Evolutionary conservation across 2,113 vertebrate species (phyloP), one percentile per base, ranked within the genome.

Genomic region (Seriola dumerili): DNA sequence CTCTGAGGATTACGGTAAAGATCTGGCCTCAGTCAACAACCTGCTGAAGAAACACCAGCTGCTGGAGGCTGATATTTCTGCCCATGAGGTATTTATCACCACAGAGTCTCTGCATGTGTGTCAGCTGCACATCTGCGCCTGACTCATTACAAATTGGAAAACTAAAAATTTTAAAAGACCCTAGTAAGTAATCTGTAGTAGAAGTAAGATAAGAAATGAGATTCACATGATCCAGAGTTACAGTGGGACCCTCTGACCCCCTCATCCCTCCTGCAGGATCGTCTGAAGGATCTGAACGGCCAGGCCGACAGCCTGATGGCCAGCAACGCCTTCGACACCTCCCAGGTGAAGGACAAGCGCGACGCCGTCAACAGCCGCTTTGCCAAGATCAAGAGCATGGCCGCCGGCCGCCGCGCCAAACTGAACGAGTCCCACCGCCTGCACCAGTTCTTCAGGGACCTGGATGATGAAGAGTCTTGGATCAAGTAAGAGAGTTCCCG

Each of bases 391-490:
- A 97, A 98, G 94, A 96, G 91, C 80, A 99, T 99, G 98, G 97
- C 98, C 0, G 92, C 95, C 0, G 95, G 96, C 0, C 96, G 98
- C 17, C 96, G 97, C 0, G 96, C 97, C 1, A 96, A 95, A 72
- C 96, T 99, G 42, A 99, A 97, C 0, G 98, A 99, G 88, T 99
- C 98, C 5, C 98, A 99, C 80, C 97, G 99, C 32, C 92, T 99
- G 91, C 98, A 99, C 82, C 99, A 99, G 95, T 99, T 99, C 92
- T 99, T 99, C 95, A 96, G 99, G 4, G 99, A 99, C 86, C 96
- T 99, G 96, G 98, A 99, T 0, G 99, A 99, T 0, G 99, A 99
- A 73, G 99, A 99, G 85, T 99, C 98, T 48, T 99, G 98, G 98
- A 99, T 99, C 91, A 99, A 99, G 98, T 99, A 92, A 21, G 97